A percentile compares a stretch with the other conserved stretches of the same genome.
These are phyloP conservation scores for Vandiemenella viatica DNA, from an alignment of 2,888 invertebrate species.

Conservation along the genomic window DNA sequence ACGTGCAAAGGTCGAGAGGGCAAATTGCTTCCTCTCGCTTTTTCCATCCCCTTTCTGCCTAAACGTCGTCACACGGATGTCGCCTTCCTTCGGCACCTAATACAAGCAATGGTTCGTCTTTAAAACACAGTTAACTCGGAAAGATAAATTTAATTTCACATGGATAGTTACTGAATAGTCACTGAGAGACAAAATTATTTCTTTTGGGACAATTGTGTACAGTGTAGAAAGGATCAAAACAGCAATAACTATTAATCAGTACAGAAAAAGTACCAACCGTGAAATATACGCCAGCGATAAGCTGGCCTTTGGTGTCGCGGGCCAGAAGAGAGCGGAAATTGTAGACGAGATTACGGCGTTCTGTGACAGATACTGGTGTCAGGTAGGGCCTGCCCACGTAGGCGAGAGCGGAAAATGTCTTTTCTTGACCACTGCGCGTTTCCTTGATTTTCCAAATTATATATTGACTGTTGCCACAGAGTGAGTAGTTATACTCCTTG, in stretches of 20 bases:
- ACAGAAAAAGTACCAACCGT: too few species aligned
- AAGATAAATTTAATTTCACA: too few species aligned
- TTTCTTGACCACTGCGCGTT: conserved; percentile 45
- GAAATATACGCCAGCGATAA: conserved; percentile 74
- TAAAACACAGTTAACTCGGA: too few species aligned
- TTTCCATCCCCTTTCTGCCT: conserved; percentile 52
- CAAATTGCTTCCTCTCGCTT: conserved; percentile 49
- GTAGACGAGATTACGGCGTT: conserved; percentile 77
- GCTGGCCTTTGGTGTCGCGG: conserved; percentile 68
- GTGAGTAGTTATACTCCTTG: conserved; percentile 72
- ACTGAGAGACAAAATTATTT: too few species aligned
- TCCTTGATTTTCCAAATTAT: conserved; percentile 76
- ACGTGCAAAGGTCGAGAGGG: conserved; percentile 30
- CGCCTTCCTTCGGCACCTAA: conserved; percentile 21
- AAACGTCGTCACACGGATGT: conserved; percentile 51
- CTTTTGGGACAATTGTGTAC: too few species aligned
- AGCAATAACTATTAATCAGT: too few species aligned
- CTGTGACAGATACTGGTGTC: conserved; percentile 70
- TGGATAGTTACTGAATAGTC: too few species aligned
- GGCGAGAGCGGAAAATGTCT: conserved; percentile 46
- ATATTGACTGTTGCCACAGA: conserved; percentile 51
- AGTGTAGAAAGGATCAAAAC: too few species aligned
- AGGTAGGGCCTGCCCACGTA: conserved; percentile 66
- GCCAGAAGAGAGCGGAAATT: conserved; percentile 55
- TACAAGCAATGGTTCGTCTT: too few species aligned